Evolutionary conservation across 92 coral and sea anemone species (phyloP).

Genomic region (Metridium senile): DNA sequence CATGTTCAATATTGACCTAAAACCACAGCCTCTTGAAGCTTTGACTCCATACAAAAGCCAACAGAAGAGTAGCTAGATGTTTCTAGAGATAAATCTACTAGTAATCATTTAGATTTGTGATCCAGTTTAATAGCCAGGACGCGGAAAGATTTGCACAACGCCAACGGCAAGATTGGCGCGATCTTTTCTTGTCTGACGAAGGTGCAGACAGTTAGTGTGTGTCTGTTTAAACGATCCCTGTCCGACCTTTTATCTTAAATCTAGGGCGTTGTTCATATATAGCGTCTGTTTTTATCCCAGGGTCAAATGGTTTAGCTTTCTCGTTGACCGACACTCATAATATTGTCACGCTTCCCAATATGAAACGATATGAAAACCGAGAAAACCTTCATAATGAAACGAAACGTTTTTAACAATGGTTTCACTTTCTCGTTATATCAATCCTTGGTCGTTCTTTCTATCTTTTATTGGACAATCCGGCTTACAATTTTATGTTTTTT

Average conservation of each 20-base stretch:
- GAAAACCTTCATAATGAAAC: too few relatives aligned
- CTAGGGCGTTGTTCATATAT: not conserved
- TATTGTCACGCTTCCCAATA: not conserved
- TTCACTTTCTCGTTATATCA: too few relatives aligned
- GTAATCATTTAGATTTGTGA: constrained; percentile 11
- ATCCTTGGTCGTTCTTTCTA: too few relatives aligned
- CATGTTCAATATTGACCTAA: not conserved
- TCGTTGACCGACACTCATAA: not conserved
- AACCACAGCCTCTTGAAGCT: not conserved
- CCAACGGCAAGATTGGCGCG: not conserved
- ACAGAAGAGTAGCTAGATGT: not conserved
- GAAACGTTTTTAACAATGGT: too few relatives aligned
- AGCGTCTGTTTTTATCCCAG: not conserved
- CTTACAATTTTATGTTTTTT: too few relatives aligned
- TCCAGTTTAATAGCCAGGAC: too few relatives aligned
- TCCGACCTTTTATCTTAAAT: constrained; percentile 8
- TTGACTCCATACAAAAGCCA: not conserved
- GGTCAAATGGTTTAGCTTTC: not conserved
- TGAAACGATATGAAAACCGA: too few relatives aligned
- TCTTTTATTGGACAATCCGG: too few relatives aligned
- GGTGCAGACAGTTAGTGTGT: constrained; percentile 24
- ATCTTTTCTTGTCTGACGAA: not conserved
- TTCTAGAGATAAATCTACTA: not conserved
- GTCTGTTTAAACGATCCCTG: not conserved
- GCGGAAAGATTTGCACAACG: not conserved